Base-by-base conservation (phyloP, 2,797 vertebrate species). In the Cichlasoma orientale region DNA sequence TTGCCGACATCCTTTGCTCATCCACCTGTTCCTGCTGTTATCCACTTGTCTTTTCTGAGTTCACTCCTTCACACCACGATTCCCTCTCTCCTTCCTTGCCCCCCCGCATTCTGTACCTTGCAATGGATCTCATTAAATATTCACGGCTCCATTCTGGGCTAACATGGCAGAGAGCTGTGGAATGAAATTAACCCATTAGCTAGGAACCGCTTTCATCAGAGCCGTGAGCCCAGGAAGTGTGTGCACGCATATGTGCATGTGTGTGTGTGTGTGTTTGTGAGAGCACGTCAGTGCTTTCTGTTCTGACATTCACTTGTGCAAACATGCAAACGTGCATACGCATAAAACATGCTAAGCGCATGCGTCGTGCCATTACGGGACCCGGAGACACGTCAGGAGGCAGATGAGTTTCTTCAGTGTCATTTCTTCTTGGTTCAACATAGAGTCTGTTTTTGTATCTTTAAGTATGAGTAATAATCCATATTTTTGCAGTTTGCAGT, bases 101-200 rank as follows among this genome's bases (percentile, higher is more conserved):
- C 56, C 71, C 80, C 50, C 55, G 58, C 81, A 18, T 72, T 82
- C 54, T 88, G 69, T 76, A 92, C 90, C 90, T 93, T 86, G 77
- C 86, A 84, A 77, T 87, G 79, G 71, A 86, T 38, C 38, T 93
- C 94, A 96, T 96, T 93, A 96, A 96, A 96, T 93, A 96, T 96
- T 95, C 93, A 96, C 84, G 25, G 91, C 91, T 94, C 93, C 93
- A 94, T 95, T 94, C 91, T 81, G 77, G 56, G 81, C 92, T 95
- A 95, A 96, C 92, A 92, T 94, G 91, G 89, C 92, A 89, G 91
- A 93, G 93, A 92, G 93, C 93, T 90, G 86, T 54, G 90, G 92
- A 95, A 95, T 95, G 90, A 94, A 93, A 94, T 95, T 94, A 95
- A 94, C 93, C 94, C 95, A 95, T 95, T 95, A 95, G 90, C 88